phyloP scores from a whole-genome alignment of 2,888 invertebrate genomes.

The Balanococcus diminutus region DNA sequence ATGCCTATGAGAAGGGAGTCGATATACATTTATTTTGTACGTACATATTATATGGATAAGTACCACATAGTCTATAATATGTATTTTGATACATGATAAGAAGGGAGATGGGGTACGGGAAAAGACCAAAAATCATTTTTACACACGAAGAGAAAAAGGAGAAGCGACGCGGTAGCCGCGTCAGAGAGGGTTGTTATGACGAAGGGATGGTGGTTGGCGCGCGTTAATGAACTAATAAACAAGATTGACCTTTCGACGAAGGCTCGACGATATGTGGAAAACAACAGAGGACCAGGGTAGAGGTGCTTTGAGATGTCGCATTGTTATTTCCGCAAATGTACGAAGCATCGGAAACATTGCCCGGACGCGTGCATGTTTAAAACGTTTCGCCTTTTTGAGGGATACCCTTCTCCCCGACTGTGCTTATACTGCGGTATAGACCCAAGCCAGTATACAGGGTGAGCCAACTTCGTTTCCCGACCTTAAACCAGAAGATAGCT shows the following conservation, averaged over 20 bases:
- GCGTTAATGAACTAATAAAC: conserved; percentile 23
- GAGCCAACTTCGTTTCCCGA: too few relatives aligned
- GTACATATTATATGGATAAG: background rate
- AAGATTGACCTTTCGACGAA: conserved; percentile 19
- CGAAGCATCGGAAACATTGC: background rate
- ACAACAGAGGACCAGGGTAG: background rate
- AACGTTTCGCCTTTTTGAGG: background rate
- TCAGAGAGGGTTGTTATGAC: too few relatives aligned
- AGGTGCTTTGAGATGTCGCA: background rate
- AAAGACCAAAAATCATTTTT: background rate
- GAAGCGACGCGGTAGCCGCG: background rate
- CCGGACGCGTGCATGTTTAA: conserved; percentile 23
- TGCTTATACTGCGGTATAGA: too few relatives aligned
- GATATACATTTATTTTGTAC: background rate
- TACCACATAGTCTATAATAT: background rate
- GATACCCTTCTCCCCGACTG: background rate
- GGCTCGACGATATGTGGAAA: background rate
- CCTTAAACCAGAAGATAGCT: too few relatives aligned
- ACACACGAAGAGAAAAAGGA: background rate
- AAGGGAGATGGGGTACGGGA: background rate
- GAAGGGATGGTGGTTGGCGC: background rate
- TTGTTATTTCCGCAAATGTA: conserved; percentile 12
- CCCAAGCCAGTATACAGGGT: too few relatives aligned
- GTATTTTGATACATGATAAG: too few relatives aligned
- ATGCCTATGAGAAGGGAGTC: background rate